A percentile compares a stretch with the other conserved stretches of the same genome.
Conservation (phyloP, 2,888 invertebrate species). For the Chirona hameri region DNA sequence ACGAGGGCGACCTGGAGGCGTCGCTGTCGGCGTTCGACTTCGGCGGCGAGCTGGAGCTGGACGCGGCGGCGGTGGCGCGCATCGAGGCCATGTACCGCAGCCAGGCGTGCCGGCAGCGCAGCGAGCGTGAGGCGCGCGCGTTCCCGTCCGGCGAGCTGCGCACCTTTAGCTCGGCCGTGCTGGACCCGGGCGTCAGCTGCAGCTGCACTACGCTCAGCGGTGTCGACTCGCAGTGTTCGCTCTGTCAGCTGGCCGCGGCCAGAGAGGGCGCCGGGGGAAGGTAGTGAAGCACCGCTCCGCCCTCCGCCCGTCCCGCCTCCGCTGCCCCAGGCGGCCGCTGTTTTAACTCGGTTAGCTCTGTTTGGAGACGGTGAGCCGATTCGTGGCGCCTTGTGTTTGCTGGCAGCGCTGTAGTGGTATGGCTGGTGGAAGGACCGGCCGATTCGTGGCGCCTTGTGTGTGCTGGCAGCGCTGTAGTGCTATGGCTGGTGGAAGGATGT, state of each 20-base stretch:
- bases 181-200: not conserved
- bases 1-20: not conserved
- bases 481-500: too few relatives aligned
- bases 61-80: not conserved
- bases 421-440: too few relatives aligned
- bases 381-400: too few relatives aligned
- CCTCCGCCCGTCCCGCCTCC: too few relatives aligned
- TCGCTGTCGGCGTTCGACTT: not conserved
- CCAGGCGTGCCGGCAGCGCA: not conserved
- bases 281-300: too few relatives aligned
- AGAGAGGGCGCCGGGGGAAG: too few relatives aligned
- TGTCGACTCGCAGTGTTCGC: slow-evolving; percentile 8
- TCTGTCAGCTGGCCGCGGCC: not conserved
- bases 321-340: too few relatives aligned
- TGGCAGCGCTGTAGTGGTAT: too few relatives aligned
- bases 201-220: slow-evolving; percentile 24
- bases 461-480: too few relatives aligned
- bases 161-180: slow-evolving; percentile 1
- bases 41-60: not conserved
- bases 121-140: not conserved
- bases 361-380: too few relatives aligned
- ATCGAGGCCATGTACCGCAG: slow-evolving; percentile 3
- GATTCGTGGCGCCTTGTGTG: too few relatives aligned
- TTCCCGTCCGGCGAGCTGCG: not conserved
- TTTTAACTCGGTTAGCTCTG: too few relatives aligned